Evolutionary conservation across 2,888 invertebrate species (phyloP), one percentile per base, ranked within the genome.

Genomic region (Tiphia femorata): DNA sequence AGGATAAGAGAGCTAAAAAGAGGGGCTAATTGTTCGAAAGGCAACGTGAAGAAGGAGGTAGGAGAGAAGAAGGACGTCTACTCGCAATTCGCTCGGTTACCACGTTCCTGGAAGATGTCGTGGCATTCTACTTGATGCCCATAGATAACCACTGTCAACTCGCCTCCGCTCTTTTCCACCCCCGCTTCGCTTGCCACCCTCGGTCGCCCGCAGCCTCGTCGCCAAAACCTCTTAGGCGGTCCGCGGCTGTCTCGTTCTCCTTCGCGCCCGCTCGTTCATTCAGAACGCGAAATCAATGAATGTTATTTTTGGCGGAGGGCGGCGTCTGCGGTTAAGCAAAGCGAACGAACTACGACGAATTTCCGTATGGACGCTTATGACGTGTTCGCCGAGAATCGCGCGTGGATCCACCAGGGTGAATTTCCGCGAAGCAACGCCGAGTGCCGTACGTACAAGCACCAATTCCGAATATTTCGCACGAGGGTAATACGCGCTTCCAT

Each of bases 211-310:
- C n/a, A 49, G 17, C 35, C 49, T 52, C 60, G 54, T 29, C 29
- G 29, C 12, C 29, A 5, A n/a, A 2, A 12, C 12, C 8, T 47
- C 50, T 53, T 43, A 60, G 37, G 25, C 53, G 49, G 30, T 44
- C 62, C 55, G 52, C 62, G 10, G 57, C 55, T 58, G 64, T 70
- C 67, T 73, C 62, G 53, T 56, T 41, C 62, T 55, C 54, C 51
- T 58, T 48, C 49, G 58, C 16, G 19, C 48, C 14, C 53, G 43
- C 47, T 62, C 62, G 62, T 68, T 58, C 65, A 65, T 65, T 71
- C 69, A 70, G 62, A 59, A 59, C 56, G 67, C 52, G 61, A 70
- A 76, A 77, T 76, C 77, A 75, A 76, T 77, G 75, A 67, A 67
- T 43, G 69, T 74, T 75, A 76, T 75, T 76, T 75, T 75, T 67